Conservation (phyloP, 92 coral and sea anemone species). For the Epizoanthus fatuus region DNA sequence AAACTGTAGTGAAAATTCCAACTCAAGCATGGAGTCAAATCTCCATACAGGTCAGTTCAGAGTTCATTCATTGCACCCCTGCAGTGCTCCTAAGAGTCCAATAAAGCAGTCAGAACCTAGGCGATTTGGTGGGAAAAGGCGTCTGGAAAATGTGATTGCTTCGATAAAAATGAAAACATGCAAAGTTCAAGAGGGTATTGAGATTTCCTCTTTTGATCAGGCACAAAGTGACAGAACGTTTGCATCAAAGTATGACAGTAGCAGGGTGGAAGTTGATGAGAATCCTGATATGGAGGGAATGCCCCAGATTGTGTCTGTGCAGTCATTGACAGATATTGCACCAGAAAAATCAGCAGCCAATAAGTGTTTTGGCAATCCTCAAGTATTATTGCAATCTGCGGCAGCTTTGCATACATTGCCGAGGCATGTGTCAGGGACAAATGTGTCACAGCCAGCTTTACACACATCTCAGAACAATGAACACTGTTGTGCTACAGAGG, state of each 20-base stretch:
- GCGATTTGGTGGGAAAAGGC: constrained; percentile 15
- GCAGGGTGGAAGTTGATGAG: not conserved
- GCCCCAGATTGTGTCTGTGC: constrained; percentile 39
- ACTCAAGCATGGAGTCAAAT: not conserved
- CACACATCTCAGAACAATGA: no score
- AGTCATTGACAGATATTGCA: constrained; percentile 4
- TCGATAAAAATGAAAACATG: constrained; percentile 33
- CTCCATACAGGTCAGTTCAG: not conserved
- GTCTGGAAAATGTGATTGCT: constrained; percentile 37
- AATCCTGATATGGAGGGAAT: constrained; percentile 9
- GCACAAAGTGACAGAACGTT: not conserved
- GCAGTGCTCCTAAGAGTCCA: not conserved
- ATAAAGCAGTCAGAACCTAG: not conserved
- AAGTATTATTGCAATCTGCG: no score
- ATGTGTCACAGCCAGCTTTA: no score
- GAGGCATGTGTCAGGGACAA: no score
- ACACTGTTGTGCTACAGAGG: no score
- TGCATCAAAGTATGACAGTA: not conserved
- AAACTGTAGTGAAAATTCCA: not conserved
- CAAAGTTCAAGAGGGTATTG: not conserved
- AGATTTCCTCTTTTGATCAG: not conserved
- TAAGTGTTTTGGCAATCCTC: no score
- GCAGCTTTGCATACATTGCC: no score
- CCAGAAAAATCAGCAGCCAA: no score
- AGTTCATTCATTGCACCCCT: not conserved